Evolutionary conservation across 2,797 vertebrate species (phyloP).

Genomic region (Caiman crocodilus): DNA sequence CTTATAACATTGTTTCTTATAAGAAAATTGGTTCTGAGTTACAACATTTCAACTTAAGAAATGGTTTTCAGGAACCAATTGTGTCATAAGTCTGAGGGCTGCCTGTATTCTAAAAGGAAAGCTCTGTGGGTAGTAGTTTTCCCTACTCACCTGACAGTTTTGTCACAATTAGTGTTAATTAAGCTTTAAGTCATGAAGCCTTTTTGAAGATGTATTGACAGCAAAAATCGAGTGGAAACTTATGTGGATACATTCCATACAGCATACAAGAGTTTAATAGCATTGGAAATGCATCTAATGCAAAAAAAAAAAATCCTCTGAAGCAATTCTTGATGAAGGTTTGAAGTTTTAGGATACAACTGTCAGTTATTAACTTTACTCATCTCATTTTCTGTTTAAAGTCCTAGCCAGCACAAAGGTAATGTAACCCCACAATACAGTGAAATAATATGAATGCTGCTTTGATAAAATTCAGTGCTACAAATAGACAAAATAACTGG

Average conservation of each 20-base stretch:
- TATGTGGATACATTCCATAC: rapidly evolving
- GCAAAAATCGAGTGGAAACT: rapidly evolving
- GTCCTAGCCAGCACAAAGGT: neutral
- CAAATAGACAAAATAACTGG: neutral
- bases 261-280: neutral
- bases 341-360: neutral
- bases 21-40: too few species aligned
- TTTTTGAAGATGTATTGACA: neutral
- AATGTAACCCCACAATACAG: neutral
- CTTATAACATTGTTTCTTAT: too few species aligned
- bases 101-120: neutral
- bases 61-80: too few species aligned
- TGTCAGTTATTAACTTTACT: neutral
- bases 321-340: neutral
- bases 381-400: neutral
- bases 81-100: too few species aligned
- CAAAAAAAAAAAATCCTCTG: neutral
- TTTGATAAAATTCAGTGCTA: neutral
- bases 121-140: neutral
- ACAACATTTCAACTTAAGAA: too few species aligned
- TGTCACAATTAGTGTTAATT: neutral
- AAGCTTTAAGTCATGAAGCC: neutral
- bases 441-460: neutral
- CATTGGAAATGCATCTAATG: rapidly evolving
- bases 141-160: neutral